Evolutionary conservation across 2,113 vertebrate species (phyloP).

Genomic region (Apistogramma diplotaenia): DNA sequence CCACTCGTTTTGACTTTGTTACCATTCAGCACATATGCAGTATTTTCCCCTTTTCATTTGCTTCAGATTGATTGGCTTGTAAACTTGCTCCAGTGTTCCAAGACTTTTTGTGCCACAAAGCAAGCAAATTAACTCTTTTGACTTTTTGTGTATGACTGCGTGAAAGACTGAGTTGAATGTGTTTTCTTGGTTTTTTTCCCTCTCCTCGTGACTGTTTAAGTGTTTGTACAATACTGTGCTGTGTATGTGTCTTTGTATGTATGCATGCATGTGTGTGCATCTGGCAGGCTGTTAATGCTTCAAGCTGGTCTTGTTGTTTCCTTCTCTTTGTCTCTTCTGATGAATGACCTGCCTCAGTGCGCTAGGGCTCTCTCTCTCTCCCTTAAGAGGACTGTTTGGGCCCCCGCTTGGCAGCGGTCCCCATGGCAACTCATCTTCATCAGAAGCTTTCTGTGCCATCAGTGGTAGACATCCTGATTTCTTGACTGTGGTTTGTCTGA

Average conservation of each 20-base stretch:
- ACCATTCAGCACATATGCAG: not conserved
- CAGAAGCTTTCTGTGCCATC: conserved; percentile 59
- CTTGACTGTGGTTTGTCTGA: conserved; percentile 59
- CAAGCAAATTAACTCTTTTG: conserved; percentile 44
- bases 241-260: not conserved
- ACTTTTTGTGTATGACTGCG: conserved; percentile 43
- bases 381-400: conserved; percentile 51
- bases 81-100: conserved; percentile 9
- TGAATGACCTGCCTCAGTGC: conserved; percentile 71
- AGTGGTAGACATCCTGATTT: conserved; percentile 60
- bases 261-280: conserved; percentile 17
- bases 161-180: conserved; percentile 29
- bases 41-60: conserved; percentile 27
- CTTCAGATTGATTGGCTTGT: conserved; percentile 28
- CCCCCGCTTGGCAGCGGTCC: conserved; percentile 60
- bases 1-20: conserved; percentile 35
- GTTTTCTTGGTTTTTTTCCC: not conserved
- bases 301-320: conserved; percentile 69
- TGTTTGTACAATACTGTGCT: conserved; percentile 21
- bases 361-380: conserved; percentile 43
- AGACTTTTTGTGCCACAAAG: conserved; percentile 28
- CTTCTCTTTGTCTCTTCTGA: conserved; percentile 70
- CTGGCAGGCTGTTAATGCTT: conserved; percentile 68
- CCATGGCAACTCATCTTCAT: conserved; percentile 71
- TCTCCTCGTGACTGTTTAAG: conserved; percentile 10